phyloP scores from a whole-genome alignment of 2,113 vertebrate genomes.

The Lampris incognitus region DNA sequence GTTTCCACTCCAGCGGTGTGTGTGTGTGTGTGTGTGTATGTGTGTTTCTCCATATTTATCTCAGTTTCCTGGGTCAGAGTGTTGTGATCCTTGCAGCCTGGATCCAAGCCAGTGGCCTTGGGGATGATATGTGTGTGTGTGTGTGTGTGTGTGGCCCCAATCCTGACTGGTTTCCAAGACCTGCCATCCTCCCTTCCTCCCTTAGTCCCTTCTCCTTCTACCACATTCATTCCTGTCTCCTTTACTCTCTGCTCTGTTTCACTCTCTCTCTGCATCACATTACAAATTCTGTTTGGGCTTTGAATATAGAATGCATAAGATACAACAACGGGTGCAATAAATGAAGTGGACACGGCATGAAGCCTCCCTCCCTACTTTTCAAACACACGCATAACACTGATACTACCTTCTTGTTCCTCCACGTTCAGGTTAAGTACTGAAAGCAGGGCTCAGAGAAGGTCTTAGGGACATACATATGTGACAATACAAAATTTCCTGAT shows the following conservation, averaged over 20 bases:
- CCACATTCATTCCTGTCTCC: slow-evolving; percentile 16
- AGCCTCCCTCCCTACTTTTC: background rate
- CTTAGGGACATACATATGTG: background rate
- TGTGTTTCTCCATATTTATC: slow-evolving; percentile 49
- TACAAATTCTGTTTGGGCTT: background rate
- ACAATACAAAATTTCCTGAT: background rate
- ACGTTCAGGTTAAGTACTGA: slow-evolving; percentile 2
- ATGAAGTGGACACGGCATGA: background rate
- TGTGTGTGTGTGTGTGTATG: slow-evolving; percentile 5
- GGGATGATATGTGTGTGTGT: slow-evolving; percentile 51
- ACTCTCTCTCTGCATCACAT: slow-evolving; percentile 6
- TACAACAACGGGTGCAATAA: slow-evolving; percentile 13
- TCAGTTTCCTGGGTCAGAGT: slow-evolving; percentile 38
- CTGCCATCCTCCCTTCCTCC: slow-evolving; percentile 6
- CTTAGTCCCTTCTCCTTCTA: slow-evolving; percentile 17
- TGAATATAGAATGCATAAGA: slow-evolving; percentile 17
- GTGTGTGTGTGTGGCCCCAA: slow-evolving; percentile 45
- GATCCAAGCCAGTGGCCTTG: slow-evolving; percentile 67
- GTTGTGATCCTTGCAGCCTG: slow-evolving; percentile 60
- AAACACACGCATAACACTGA: background rate
- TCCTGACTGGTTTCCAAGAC: slow-evolving; percentile 66
- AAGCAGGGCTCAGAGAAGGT: background rate
- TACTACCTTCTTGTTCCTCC: background rate
- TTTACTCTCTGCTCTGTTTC: background rate
- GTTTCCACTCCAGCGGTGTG: slow-evolving; percentile 28